Conservation (phyloP, 2,888 invertebrate genomes). For the Steromphala cineraria region DNA sequence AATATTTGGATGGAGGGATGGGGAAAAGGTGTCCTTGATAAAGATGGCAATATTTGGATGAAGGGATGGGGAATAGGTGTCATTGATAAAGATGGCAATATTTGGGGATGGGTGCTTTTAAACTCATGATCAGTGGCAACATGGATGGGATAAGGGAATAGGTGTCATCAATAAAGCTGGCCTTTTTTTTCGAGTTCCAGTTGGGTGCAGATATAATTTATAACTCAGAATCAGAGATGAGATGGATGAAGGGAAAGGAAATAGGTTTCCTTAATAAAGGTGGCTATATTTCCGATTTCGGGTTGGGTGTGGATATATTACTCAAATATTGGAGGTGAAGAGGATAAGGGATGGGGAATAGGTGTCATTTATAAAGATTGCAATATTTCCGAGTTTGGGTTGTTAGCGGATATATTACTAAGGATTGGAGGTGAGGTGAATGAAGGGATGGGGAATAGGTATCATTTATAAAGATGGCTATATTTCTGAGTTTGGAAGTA, state of each 20-base stretch:
- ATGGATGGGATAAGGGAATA: slow-evolving; percentile 19
- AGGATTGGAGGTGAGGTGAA: slow-evolving; percentile 84
- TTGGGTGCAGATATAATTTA: slow-evolving; percentile 61
- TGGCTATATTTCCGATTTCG: no score
- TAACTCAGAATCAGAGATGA: slow-evolving; percentile 87
- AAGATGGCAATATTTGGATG: neutral
- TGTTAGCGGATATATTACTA: no score
- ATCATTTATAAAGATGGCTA: no score
- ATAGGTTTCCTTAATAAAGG: neutral
- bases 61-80: neutral
- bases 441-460: neutral
- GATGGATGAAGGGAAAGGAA: slow-evolving; percentile 30
- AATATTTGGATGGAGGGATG: no score
- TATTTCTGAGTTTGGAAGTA: no score
- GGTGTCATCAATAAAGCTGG: neutral
- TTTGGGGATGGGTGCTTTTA: no score
- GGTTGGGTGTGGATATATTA: neutral
- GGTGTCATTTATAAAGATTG: neutral
- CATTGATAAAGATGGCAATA: slow-evolving; percentile 77
- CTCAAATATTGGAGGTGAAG: no score
- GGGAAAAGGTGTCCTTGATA: neutral
- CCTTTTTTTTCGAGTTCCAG: no score
- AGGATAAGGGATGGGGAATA: no score
- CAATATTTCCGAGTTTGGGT: no score
- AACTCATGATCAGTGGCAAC: no score